Percentiles rank a stretch among this genome's conserved stretches.
Conservation (phyloP, 2,888 invertebrate species). For the Didymodactylos carnosus region DNA sequence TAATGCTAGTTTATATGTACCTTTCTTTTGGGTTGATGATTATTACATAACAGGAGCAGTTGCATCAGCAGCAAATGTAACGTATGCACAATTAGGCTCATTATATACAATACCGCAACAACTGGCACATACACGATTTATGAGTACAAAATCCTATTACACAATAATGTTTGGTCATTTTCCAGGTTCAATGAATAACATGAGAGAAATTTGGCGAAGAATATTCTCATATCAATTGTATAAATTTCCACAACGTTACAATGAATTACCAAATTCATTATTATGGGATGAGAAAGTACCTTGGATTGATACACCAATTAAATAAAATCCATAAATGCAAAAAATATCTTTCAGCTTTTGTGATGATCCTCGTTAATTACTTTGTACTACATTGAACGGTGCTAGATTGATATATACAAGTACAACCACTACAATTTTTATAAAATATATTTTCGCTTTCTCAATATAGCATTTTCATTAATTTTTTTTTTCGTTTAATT, state of each 20-base stretch:
- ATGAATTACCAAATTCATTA: not conserved
- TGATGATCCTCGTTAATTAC: too few relatives aligned
- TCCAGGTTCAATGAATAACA: not conserved
- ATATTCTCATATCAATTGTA: not conserved
- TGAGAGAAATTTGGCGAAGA: not conserved
- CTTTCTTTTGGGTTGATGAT: conserved; percentile 13
- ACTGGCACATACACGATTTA: not conserved
- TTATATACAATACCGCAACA: not conserved
- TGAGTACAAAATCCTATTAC: not conserved
- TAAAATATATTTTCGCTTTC: too few relatives aligned
- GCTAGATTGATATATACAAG: too few relatives aligned
- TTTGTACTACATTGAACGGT: too few relatives aligned
- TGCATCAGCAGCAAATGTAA: not conserved
- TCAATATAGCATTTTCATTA: too few relatives aligned
- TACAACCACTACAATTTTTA: too few relatives aligned
- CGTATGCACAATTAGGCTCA: conserved; percentile 1
- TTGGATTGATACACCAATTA: not conserved
- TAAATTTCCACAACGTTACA: not conserved
- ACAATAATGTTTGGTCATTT: conserved; percentile 1
- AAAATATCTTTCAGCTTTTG: too few relatives aligned
- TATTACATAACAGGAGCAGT: conserved; percentile 8
- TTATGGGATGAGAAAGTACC: not conserved
- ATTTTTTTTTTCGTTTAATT: too few relatives aligned
- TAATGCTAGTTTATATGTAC: not conserved
- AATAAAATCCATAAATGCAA: too few relatives aligned